phyloP scores from a whole-genome alignment of 2,113 vertebrate species.

The Meriones unguiculatus region DNA sequence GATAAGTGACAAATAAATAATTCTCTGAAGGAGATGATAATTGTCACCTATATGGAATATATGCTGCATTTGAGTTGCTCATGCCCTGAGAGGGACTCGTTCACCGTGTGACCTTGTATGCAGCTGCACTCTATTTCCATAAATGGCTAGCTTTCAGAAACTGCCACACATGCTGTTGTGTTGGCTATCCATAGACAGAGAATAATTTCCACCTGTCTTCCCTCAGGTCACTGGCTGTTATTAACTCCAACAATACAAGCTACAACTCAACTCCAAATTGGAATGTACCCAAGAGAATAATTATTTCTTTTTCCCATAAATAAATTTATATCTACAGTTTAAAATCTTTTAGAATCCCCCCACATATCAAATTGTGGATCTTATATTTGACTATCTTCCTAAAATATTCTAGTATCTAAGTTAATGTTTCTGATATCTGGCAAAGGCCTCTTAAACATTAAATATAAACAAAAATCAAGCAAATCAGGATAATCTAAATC shows the following conservation, averaged over 20 bases:
- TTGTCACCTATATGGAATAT: neutral
- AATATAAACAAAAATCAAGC: conserved; percentile 1
- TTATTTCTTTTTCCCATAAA: neutral
- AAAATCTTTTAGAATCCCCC: neutral
- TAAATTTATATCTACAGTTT: conserved; percentile 7
- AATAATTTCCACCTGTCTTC: neutral
- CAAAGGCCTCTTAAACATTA: conserved; percentile 32
- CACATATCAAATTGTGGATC: neutral
- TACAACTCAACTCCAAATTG: conserved; percentile 42
- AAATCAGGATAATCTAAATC: neutral
- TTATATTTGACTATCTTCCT: neutral
- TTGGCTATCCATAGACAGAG: conserved; percentile 49
- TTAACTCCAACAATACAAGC: conserved; percentile 1
- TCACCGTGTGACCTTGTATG: neutral
- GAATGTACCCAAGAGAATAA: neutral
- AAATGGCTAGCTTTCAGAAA: neutral
- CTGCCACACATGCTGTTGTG: neutral
- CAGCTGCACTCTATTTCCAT: neutral
- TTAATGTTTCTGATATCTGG: conserved; percentile 4
- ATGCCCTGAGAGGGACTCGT: neutral
- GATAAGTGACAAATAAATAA: neutral
- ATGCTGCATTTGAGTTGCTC: neutral
- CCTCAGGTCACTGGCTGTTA: neutral
- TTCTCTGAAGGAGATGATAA: neutral
- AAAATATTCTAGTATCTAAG: neutral